Conservation (phyloP, 1,140 invertebrate species). For the Lerema accius region DNA sequence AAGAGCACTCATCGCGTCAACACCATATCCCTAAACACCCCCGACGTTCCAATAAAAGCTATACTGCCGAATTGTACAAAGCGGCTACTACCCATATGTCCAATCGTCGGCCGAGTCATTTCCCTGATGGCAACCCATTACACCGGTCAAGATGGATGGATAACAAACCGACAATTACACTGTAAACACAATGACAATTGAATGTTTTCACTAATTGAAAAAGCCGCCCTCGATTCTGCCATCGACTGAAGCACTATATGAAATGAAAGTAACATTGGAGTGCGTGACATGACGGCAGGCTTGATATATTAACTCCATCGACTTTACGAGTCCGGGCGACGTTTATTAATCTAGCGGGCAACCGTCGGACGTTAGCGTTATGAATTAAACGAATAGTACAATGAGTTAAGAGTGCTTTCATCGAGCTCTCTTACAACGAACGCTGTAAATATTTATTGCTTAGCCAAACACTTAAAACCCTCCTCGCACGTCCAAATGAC, state of each 20-base stretch:
- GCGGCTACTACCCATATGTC: constrained; percentile 50
- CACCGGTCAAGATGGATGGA: constrained; percentile 76
- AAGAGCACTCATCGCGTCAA: constrained; percentile 19
- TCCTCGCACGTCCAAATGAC: constrained; percentile 41
- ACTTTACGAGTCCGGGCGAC: constrained; percentile 67
- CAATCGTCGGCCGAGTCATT: constrained; percentile 66
- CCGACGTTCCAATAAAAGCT: constrained; percentile 51
- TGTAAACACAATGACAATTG: constrained; percentile 78
- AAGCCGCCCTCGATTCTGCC: constrained; percentile 60
- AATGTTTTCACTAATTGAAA: constrained; percentile 81
- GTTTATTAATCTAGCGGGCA: constrained; percentile 69
- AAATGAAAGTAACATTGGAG: constrained; percentile 67
- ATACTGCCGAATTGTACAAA: constrained; percentile 57
- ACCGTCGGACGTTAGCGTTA: constrained; percentile 44
- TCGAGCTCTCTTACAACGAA: constrained; percentile 2
- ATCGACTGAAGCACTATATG: constrained; percentile 77
- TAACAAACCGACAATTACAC: constrained; percentile 79
- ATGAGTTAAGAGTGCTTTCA: constrained; percentile 13
- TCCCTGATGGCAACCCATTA: constrained; percentile 76
- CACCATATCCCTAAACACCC: constrained; percentile 47
- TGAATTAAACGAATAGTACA: constrained; percentile 47
- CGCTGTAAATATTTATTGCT: constrained; percentile 18
- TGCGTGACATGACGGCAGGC: constrained; percentile 55
- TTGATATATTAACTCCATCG: constrained; percentile 75
- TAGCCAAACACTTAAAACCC: constrained; percentile 12